Percentiles rank a stretch among this genome's conserved stretches.
Conservation (phyloP, 1,140 invertebrate species). For the Drosophila ercepeae region DNA sequence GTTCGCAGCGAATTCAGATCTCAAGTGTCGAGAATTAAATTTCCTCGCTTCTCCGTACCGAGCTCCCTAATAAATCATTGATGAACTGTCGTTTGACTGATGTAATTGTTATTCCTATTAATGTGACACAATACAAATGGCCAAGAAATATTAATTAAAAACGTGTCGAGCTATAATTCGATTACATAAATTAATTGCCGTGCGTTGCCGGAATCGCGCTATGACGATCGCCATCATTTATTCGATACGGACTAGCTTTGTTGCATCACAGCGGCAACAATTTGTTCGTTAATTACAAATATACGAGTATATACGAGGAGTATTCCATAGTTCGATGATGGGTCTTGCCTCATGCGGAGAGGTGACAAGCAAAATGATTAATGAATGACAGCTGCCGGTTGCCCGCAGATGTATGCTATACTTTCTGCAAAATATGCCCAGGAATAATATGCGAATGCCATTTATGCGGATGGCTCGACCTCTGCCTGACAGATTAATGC, state of each 20-base stretch:
- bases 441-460: slow-evolving; percentile 35
- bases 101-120: slow-evolving; percentile 31
- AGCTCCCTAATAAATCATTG: slow-evolving; percentile 32
- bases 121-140: slow-evolving; percentile 25
- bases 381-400: slow-evolving; percentile 49
- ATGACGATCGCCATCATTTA: slow-evolving; percentile 14
- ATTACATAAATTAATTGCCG: slow-evolving; percentile 59
- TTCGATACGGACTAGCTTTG: slow-evolving; percentile 19
- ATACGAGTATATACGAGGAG: slow-evolving; percentile 6
- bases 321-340: slow-evolving; percentile 16
- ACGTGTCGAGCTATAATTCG: slow-evolving; percentile 32
- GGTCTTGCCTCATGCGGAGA: slow-evolving; percentile 1
- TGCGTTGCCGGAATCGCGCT: slow-evolving; percentile 1
- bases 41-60: too few relatives aligned
- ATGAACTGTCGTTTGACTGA: slow-evolving; percentile 23
- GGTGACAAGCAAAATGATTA: slow-evolving; percentile 71
- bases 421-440: slow-evolving; percentile 35
- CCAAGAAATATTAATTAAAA: slow-evolving; percentile 46
- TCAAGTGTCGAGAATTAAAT: too few relatives aligned
- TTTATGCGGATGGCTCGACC: slow-evolving; percentile 22
- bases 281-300: slow-evolving; percentile 46
- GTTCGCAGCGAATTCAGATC: too few relatives aligned
- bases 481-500: slow-evolving; percentile 29
- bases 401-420: slow-evolving; percentile 57
- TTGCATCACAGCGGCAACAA: slow-evolving; percentile 19